A percentile compares a stretch with the other conserved stretches of the same genome.
Evolutionary conservation across 2,113 vertebrate genomes (phyloP).

Genomic region (Ariopsis seemanni): DNA sequence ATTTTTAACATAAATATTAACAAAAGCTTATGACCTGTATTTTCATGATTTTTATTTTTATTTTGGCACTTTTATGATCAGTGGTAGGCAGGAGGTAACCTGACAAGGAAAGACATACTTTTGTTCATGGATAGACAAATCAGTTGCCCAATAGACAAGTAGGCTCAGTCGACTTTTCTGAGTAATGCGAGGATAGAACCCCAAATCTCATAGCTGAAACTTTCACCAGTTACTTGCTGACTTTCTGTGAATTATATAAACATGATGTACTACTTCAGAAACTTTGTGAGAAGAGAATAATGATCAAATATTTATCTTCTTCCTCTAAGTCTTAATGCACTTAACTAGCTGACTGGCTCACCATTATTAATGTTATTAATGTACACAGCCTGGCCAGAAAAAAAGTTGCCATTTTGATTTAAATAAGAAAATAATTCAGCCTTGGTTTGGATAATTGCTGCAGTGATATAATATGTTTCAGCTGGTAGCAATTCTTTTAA

Average conservation of each 20-base stretch:
- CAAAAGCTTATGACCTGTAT: neutral
- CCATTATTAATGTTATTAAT: neutral
- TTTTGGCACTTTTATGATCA: neutral
- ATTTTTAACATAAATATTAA: neutral
- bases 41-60: neutral
- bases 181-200: too few relatives aligned
- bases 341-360: neutral
- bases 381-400: too few relatives aligned
- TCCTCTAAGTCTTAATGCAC: neutral
- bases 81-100: neutral
- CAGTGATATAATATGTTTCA: too few relatives aligned
- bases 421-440: too few relatives aligned
- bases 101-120: neutral
- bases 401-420: too few relatives aligned
- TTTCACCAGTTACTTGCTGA: neutral
- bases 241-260: neutral
- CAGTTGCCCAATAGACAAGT: neutral
- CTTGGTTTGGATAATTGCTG: too few relatives aligned
- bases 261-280: neutral
- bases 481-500: too few relatives aligned
- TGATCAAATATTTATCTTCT: too few relatives aligned
- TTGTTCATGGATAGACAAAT: neutral
- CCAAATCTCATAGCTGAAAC: neutral
- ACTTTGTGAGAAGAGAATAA: neutral
- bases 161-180: neutral